A percentile compares a stretch with the other conserved stretches of the same genome.
Conservation (phyloP, 2,113 vertebrate genomes). For the Hydrochoerus hydrochaeris region DNA sequence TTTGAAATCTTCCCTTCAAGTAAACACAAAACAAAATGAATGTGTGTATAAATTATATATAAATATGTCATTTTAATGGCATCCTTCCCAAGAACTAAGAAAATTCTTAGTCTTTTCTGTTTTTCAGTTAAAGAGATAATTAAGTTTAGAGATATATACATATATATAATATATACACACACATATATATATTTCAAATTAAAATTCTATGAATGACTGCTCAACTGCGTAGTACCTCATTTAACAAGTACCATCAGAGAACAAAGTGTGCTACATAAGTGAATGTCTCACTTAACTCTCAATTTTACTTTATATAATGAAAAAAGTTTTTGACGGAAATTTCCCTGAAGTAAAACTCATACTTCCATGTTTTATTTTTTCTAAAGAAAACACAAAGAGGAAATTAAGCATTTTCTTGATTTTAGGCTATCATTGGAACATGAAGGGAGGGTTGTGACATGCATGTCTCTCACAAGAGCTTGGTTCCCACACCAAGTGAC, state of each 20-base stretch:
- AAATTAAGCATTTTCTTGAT: neutral
- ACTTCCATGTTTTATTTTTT: neutral
- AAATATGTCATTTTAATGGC: neutral
- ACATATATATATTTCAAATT: slow-evolving; percentile 20
- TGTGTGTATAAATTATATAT: neutral
- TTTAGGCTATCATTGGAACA: neutral
- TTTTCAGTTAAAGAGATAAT: slow-evolving; percentile 49
- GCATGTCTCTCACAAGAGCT: neutral
- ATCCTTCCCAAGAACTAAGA: slow-evolving; percentile 41
- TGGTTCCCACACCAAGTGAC: neutral
- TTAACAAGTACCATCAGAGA: slow-evolving; percentile 33
- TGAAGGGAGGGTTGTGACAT: neutral
- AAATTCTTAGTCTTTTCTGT: slow-evolving; percentile 12
- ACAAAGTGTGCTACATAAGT: slow-evolving; percentile 28
- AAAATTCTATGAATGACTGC: slow-evolving; percentile 25
- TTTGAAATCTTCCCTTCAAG: slow-evolving; percentile 50
- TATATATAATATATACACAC: neutral
- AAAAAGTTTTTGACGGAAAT: slow-evolving; percentile 27
- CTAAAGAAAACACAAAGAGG: neutral
- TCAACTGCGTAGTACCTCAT: neutral
- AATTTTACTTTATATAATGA: slow-evolving; percentile 40
- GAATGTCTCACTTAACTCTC: slow-evolving; percentile 51
- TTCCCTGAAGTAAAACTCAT: slow-evolving; percentile 24
- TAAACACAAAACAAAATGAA: slow-evolving; percentile 1
- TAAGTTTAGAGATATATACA: neutral